Conservation (phyloP, 2,888 invertebrate genomes). For the Erebia aethiops region DNA sequence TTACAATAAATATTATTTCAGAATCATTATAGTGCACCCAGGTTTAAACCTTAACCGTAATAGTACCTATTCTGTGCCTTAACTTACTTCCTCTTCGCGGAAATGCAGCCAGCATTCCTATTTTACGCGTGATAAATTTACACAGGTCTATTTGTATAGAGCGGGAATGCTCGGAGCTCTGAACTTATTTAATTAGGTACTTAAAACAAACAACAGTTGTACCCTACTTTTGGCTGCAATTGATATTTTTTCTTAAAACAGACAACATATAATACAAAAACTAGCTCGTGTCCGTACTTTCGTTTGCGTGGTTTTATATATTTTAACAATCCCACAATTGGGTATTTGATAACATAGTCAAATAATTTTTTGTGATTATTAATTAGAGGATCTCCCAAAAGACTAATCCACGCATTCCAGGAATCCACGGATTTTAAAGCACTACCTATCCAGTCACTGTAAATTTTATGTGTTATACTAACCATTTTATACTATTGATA, state of each 20-base stretch:
- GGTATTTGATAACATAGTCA: no score
- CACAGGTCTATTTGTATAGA: not conserved
- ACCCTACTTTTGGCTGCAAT: not conserved
- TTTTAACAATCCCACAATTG: no score
- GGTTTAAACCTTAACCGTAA: not conserved
- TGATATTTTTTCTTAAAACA: not conserved
- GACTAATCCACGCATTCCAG: no score
- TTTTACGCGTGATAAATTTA: not conserved
- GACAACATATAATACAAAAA: not conserved
- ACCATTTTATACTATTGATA: no score
- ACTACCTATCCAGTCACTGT: no score
- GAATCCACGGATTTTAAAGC: no score
- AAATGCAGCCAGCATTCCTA: not conserved
- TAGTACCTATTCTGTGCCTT: no score
- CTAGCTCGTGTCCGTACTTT: not conserved
- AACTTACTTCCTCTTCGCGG: not conserved
- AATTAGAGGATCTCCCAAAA: no score
- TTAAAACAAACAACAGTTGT: constrained; percentile 2
- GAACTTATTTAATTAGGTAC: constrained; percentile 2
- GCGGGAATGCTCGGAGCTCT: constrained; percentile 1
- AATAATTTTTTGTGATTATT: no score
- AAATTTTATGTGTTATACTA: no score
- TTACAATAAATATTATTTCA: no score
- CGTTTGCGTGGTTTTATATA: not conserved
- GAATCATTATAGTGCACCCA: no score